Conservation (phyloP, 1,140 invertebrate genomes). For the Drosophila ficusphila region DNA sequence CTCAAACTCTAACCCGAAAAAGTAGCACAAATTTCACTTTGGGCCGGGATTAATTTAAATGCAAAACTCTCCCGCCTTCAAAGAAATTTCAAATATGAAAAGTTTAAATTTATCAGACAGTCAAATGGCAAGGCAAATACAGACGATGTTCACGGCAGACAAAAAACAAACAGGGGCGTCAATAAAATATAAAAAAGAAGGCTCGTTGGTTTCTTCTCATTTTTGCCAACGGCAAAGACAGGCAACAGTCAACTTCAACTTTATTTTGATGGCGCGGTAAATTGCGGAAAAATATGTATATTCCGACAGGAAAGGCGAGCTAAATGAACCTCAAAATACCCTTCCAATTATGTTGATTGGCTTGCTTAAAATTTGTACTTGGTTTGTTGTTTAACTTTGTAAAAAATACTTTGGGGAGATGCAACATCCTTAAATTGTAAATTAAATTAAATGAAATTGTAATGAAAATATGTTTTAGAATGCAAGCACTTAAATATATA, state of each 20-base stretch:
- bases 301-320: slow-evolving; percentile 11
- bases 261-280: slow-evolving; percentile 71
- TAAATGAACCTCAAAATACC: slow-evolving; percentile 18
- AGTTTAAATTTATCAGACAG: slow-evolving; percentile 32
- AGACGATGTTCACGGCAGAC: slow-evolving; percentile 29
- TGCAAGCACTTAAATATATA: too few species aligned
- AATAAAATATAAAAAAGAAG: too few species aligned
- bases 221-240: slow-evolving; percentile 48
- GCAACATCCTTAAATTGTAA: too few species aligned
- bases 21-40: slow-evolving; percentile 2
- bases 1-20: neutral
- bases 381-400: neutral
- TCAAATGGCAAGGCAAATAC: slow-evolving; percentile 58
- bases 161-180: slow-evolving; percentile 11
- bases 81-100: slow-evolving; percentile 26
- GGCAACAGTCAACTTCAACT: slow-evolving; percentile 67
- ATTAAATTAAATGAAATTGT: too few species aligned
- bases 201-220: neutral
- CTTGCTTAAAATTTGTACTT: too few species aligned
- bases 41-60: slow-evolving; percentile 31
- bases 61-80: slow-evolving; percentile 17
- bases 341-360: neutral
- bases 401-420: neutral
- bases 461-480: too few species aligned
- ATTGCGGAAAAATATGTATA: slow-evolving; percentile 65